Evolutionary conservation across 2,113 vertebrate species (phyloP), one percentile per base, ranked within the genome.

Genomic region (Cheirogaleus medius): DNA sequence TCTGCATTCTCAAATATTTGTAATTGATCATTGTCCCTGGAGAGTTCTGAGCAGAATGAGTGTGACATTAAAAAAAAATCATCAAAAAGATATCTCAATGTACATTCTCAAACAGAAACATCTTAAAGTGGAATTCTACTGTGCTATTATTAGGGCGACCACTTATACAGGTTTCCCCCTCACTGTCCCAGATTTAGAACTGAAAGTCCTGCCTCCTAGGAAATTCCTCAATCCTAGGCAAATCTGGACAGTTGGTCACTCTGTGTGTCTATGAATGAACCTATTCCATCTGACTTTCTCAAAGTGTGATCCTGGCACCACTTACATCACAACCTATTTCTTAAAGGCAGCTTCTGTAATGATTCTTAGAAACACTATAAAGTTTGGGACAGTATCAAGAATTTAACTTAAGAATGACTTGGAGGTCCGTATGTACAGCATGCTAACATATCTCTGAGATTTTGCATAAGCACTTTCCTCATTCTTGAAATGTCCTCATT

Each of bases 1-100:
- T 10, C n/a, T 69, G 27, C 5, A 6, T 63, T 96, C 47, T 91
- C 49, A 96, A 74, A 74, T 93, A 74, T 69, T 95, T 91, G 8
- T 63, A 88, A 73, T 54, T 25, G n/a, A 91, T 74, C 71, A n/a
- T 20, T 54, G 6, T 90, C 54, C 54, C 44, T 78, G 37, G 47
- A 42, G 10, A 47, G 8, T 83, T 93, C 49, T 87, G 25, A 81
- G 32, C 32, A 92, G 21, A 93, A 87, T 76, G 29, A 54, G 17
- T 34, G 42, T 60, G 3, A 81, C 32, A 47, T 90, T 66, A 27
- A 1, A 20, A 39, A n/a, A 42, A 78, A n/a, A 23, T 60, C 2
- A 69, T 44, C 14, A 63, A 71, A 93, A 84, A 86, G 21, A 88
- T 4, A 6, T 80, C 15, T 76, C 32, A 52, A 37, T 27, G 2